A percentile compares a stretch with the other conserved stretches of the same genome.
Evolutionary conservation across 2,797 vertebrate species (phyloP).

Genomic region (Sebastes trivittatus): DNA sequence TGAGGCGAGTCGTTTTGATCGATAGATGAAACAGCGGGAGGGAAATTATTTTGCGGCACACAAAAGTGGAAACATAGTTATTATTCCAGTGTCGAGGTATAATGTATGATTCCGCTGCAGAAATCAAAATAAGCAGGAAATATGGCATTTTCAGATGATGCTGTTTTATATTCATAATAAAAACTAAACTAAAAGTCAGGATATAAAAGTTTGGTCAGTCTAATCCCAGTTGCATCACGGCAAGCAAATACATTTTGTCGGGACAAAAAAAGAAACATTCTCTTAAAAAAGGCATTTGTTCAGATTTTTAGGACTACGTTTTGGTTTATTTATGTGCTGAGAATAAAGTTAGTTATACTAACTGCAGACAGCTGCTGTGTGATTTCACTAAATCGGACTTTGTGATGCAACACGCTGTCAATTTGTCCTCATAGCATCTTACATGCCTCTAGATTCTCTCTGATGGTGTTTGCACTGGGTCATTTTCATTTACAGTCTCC

Average conservation of each 20-base stretch:
- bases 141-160: not conserved
- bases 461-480: slow-evolving; percentile 7
- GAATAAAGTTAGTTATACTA: not conserved
- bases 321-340: slow-evolving; percentile 4
- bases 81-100: slow-evolving; percentile 28
- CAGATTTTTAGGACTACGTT: not conserved
- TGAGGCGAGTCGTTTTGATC: slow-evolving; percentile 35
- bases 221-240: not conserved
- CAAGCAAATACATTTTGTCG: not conserved
- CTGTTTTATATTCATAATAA: not conserved
- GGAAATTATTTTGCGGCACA: slow-evolving; percentile 33
- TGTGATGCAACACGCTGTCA: slow-evolving; percentile 59
- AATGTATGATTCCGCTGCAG: slow-evolving; percentile 9
- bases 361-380: slow-evolving; percentile 8
- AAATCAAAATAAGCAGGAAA: slow-evolving; percentile 24
- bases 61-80: slow-evolving; percentile 35
- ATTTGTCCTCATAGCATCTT: slow-evolving; percentile 24
- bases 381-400: slow-evolving; percentile 13
- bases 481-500: slow-evolving; percentile 8
- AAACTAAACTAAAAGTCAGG: not conserved
- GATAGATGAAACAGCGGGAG: slow-evolving; percentile 40
- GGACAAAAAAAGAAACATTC: not conserved
- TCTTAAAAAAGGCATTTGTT: not conserved
- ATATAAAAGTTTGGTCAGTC: not conserved
- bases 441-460: slow-evolving; percentile 14